These are phyloP conservation scores for Lanius ludovicianus DNA, from an alignment of 2,113 vertebrate genomes.

Conservation along the genomic window DNA sequence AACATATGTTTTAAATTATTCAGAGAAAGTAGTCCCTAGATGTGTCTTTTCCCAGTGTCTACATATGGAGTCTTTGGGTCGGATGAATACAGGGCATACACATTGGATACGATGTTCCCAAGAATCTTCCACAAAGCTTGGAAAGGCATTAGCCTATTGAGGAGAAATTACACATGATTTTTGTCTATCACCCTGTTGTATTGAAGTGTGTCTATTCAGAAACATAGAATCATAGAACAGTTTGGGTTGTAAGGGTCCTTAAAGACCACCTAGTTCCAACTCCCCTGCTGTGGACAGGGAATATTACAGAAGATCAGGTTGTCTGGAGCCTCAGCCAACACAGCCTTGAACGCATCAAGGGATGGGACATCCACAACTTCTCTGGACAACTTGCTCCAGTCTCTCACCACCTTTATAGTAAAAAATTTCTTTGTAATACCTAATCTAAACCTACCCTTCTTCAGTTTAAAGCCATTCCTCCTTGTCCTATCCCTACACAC, in stretches of 20 bases:
- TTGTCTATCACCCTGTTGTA: not conserved
- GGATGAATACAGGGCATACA: not conserved
- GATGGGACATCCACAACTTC: not conserved
- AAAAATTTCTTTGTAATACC: not conserved
- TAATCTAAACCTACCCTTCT: not conserved
- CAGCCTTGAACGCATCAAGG: not conserved
- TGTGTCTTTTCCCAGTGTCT: not conserved
- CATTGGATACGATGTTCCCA: not conserved
- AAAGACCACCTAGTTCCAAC: rapidly evolving
- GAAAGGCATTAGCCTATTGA: not conserved
- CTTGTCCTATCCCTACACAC: not conserved
- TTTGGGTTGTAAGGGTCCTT: not conserved
- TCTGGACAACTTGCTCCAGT: not conserved
- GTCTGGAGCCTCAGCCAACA: not conserved
- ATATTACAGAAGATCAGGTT: not conserved
- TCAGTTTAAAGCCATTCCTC: not conserved
- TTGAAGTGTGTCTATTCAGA: not conserved
- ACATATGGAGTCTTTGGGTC: not conserved
- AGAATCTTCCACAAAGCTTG: not conserved
- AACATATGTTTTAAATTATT: not conserved
- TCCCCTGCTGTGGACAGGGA: not conserved
- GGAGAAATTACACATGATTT: not conserved
- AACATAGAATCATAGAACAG: not conserved
- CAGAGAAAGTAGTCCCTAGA: not conserved
- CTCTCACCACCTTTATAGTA: not conserved